Evolutionary conservation across 2,888 invertebrate species (phyloP).

Genomic region (Microchrysa polita): DNA sequence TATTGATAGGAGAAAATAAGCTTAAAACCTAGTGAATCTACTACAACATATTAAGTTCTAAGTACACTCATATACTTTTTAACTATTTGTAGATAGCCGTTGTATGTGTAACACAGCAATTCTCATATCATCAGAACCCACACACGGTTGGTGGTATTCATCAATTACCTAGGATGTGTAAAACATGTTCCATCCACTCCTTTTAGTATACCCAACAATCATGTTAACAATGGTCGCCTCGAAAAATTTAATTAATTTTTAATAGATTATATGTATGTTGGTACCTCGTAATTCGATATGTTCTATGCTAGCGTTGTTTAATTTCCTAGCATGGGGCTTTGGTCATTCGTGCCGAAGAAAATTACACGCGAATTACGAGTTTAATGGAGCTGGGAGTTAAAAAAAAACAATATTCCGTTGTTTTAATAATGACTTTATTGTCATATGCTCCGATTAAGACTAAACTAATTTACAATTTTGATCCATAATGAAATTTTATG

Average conservation of each 20-base stretch:
- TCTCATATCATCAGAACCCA: neutral
- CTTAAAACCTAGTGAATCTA: no score
- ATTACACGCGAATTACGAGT: no score
- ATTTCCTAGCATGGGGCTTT: no score
- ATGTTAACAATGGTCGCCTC: slow-evolving; percentile 43
- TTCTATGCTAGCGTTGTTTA: no score
- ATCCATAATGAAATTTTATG: no score
- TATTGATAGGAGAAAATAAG: no score
- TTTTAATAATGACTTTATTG: no score
- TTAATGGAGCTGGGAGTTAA: no score
- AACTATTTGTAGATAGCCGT: neutral
- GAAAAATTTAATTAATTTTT: slow-evolving; percentile 48
- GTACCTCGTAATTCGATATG: slow-evolving; percentile 20
- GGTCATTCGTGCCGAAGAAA: no score
- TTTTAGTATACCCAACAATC: neutral
- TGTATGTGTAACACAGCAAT: neutral
- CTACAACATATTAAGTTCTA: slow-evolving; percentile 36
- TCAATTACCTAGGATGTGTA: slow-evolving; percentile 28
- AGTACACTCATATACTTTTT: neutral
- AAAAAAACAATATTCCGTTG: no score
- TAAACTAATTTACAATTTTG: no score
- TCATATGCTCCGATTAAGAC: no score
- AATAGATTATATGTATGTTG: slow-evolving; percentile 49
- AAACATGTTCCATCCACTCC: slow-evolving; percentile 22
- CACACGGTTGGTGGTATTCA: slow-evolving; percentile 25